phyloP scores from a whole-genome alignment of 2,888 invertebrate species.

The Rhagophthalmus giganteus region DNA sequence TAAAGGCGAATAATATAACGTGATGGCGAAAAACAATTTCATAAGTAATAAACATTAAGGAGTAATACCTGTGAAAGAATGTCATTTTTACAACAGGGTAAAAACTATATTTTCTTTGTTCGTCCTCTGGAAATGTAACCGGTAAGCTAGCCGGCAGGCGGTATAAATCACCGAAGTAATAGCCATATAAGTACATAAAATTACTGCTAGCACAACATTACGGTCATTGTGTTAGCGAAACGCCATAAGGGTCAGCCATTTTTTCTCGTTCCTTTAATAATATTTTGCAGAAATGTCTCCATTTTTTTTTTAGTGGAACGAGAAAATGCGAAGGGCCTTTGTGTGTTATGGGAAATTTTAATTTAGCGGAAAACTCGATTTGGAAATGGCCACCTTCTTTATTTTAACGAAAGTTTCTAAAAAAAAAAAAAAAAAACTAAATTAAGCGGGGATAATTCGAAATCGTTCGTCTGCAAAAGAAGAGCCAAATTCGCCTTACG shows the following conservation, averaged over 20 bases:
- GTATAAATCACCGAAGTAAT: slow-evolving; percentile 39
- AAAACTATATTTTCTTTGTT: slow-evolving; percentile 30
- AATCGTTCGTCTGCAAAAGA: slow-evolving; percentile 21
- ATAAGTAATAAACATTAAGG: slow-evolving; percentile 26
- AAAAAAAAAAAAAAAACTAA: not conserved
- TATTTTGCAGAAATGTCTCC: slow-evolving; percentile 24
- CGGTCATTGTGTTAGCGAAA: slow-evolving; percentile 36
- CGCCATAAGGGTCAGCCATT: slow-evolving; percentile 32
- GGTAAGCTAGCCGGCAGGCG: slow-evolving; percentile 32
- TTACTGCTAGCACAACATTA: slow-evolving; percentile 37
- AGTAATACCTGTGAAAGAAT: slow-evolving; percentile 25
- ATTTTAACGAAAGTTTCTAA: not conserved
- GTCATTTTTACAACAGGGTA: slow-evolving; percentile 27
- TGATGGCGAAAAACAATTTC: slow-evolving; percentile 21
- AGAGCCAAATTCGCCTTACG: slow-evolving; percentile 25
- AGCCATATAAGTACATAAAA: slow-evolving; percentile 41
- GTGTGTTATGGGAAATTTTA: slow-evolving; percentile 1
- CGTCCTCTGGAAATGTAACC: slow-evolving; percentile 24
- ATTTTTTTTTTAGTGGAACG: slow-evolving; percentile 10
- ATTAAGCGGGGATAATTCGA: not conserved
- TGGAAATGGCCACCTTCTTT: too few relatives aligned
- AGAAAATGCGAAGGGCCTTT: slow-evolving; percentile 6
- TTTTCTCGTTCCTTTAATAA: slow-evolving; percentile 30
- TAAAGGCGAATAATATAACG: not conserved
- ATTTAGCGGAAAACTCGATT: slow-evolving; percentile 2